phyloP scores from a whole-genome alignment of 2,797 vertebrate genomes.

The Myotis vivesi region DNA sequence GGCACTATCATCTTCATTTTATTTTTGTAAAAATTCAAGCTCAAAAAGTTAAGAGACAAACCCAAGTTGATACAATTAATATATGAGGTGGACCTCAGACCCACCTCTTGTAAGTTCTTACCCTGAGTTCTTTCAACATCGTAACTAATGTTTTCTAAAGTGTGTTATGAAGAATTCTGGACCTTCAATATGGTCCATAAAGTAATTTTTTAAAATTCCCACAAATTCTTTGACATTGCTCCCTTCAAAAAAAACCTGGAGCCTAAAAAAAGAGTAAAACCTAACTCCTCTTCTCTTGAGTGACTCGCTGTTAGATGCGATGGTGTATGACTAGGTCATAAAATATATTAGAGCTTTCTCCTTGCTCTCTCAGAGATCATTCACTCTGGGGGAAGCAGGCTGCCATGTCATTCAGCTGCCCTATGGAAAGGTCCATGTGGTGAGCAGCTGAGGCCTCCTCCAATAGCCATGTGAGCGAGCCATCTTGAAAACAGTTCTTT shows the following conservation, averaged over 20 bases:
- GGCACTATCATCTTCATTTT: not conserved
- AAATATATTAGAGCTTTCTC: not conserved
- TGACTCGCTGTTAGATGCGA: not conserved
- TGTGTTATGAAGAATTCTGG: constrained; percentile 8
- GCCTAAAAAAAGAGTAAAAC: not conserved
- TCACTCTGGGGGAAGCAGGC: not conserved
- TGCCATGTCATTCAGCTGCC: not conserved
- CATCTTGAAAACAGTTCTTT: not conserved
- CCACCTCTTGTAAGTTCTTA: not conserved
- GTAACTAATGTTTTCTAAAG: constrained; percentile 15
- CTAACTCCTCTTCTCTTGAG: not conserved
- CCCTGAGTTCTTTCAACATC: not conserved
- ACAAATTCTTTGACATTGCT: constrained; percentile 10
- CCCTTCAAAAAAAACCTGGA: not conserved
- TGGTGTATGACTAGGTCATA: not conserved
- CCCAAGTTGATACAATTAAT: not conserved
- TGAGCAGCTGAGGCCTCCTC: not conserved
- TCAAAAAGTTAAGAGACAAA: constrained; percentile 19
- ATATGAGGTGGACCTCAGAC: not conserved
- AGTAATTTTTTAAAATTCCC: not conserved
- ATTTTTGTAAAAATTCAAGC: constrained; percentile 44
- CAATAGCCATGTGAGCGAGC: not conserved
- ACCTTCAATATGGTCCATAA: not conserved
- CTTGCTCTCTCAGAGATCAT: not conserved
- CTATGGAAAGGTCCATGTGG: not conserved